These are phyloP conservation scores for Melipona bicolor DNA, from an alignment of 2,888 invertebrate species.

Conservation along the genomic window DNA sequence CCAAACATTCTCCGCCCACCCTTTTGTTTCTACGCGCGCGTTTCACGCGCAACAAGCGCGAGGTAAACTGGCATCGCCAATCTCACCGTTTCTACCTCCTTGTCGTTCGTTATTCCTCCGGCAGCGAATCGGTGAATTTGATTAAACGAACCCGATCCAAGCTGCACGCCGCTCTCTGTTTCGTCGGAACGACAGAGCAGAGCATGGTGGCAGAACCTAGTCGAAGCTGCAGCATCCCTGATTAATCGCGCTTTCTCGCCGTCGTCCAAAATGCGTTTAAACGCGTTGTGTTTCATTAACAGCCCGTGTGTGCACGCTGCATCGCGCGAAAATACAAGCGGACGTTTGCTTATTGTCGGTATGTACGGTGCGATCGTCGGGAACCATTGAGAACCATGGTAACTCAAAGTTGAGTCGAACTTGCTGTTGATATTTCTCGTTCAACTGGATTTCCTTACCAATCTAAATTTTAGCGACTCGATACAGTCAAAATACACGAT, in stretches of 20 bases:
- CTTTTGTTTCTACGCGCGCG: background rate
- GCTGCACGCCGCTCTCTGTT: background rate
- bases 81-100: background rate
- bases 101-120: constrained; percentile 4
- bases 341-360: too few species aligned
- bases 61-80: constrained; percentile 33
- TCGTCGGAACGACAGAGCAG: background rate
- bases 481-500: too few species aligned
- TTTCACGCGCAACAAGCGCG: constrained; percentile 21
- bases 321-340: too few species aligned
- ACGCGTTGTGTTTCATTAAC: background rate
- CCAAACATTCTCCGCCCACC: background rate
- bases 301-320: too few species aligned
- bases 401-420: too few species aligned
- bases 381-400: too few species aligned
- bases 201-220: background rate
- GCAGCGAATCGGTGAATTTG: constrained; percentile 4
- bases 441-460: too few species aligned
- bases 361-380: too few species aligned
- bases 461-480: too few species aligned
- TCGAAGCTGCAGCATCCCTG: background rate
- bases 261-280: background rate
- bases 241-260: background rate
- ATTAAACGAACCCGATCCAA: constrained; percentile 5
- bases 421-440: too few species aligned